phyloP scores from a whole-genome alignment of 2,797 vertebrate genomes.

The Trachops cirrhosus region DNA sequence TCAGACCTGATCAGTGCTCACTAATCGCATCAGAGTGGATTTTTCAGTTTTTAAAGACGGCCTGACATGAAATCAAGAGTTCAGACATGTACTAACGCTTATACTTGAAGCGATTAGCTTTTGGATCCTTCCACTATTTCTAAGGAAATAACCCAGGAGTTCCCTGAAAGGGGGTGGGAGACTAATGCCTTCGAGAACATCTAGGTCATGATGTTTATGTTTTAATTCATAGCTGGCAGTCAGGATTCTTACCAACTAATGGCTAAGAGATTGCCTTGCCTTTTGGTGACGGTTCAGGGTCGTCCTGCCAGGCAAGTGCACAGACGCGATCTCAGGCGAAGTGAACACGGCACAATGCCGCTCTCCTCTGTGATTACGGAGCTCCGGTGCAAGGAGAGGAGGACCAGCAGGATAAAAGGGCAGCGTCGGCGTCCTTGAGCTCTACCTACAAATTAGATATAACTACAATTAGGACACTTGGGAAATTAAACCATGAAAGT shows the following conservation, averaged over 20 bases:
- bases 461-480: constrained; percentile 28
- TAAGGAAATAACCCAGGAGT: constrained; percentile 16
- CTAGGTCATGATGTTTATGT: background rate
- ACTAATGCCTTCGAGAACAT: background rate
- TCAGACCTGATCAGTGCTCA: background rate
- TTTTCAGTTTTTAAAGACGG: constrained; percentile 44
- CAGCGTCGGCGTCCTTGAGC: background rate
- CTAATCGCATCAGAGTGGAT: background rate
- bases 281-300: constrained; percentile 26
- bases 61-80: constrained; percentile 6
- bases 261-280: constrained; percentile 30
- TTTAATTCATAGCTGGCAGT: background rate
- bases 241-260: background rate
- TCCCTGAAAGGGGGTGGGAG: background rate
- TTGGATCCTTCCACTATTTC: background rate
- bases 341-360: background rate
- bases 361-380: background rate
- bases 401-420: background rate
- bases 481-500: background rate
- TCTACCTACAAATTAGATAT: background rate
- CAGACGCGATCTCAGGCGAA: background rate
- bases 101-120: background rate
- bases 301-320: background rate
- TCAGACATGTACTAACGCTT: background rate
- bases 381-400: background rate